Conservation (phyloP, 1,140 invertebrate genomes). For the Cydia fagiglandana region DNA sequence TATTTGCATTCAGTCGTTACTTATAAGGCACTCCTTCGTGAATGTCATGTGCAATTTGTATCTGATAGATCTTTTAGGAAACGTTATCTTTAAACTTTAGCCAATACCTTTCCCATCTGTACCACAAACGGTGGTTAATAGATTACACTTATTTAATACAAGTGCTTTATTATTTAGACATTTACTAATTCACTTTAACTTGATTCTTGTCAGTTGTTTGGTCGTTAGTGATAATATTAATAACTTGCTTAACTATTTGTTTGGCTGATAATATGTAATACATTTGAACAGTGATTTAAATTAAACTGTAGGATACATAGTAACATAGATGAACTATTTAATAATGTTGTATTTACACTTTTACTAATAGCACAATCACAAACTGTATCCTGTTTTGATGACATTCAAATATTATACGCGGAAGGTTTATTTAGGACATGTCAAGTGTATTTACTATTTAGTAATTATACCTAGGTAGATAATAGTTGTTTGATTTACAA, state of each 20-base stretch:
- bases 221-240: background rate
- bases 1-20: too few relatives aligned
- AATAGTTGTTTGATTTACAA: too few relatives aligned
- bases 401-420: background rate
- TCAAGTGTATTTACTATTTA: background rate
- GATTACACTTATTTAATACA: background rate
- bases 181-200: slow-evolving; percentile 15
- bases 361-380: background rate
- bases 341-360: background rate
- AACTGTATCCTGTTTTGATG: background rate
- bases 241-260: background rate
- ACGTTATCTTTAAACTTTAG: background rate
- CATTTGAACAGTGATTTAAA: background rate
- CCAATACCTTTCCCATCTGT: background rate
- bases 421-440: background rate
- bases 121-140: background rate
- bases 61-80: too few relatives aligned
- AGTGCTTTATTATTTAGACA: background rate
- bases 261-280: background rate
- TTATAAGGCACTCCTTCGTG: too few relatives aligned
- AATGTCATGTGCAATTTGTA: too few relatives aligned
- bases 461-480: background rate
- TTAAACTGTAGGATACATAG: background rate
- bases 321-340: background rate
- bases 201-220: slow-evolving; percentile 2